Base-by-base conservation (phyloP, 2,113 vertebrate genomes). In the Dissostichus mawsoni region DNA sequence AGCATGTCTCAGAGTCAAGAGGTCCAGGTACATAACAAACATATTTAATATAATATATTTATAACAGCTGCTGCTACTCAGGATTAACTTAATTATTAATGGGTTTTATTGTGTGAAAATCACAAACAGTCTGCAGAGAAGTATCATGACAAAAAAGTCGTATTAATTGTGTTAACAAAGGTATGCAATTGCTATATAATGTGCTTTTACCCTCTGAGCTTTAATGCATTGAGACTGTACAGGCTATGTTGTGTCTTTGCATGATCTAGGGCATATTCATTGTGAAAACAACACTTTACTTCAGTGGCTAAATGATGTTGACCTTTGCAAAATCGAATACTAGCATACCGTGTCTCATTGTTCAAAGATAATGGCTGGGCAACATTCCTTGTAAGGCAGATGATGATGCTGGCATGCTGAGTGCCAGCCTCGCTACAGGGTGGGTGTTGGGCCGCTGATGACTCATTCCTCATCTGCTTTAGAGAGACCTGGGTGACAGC, bases 241-340 rank as follows among this genome's bases (percentile, higher is more conserved):
- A 56, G 68, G 69, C 81, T 55, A 0, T 64, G 72, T 52, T 78
- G 83, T 72, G 79, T 76, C 76, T 80, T 83, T 61, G 79, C 56
- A 81, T 85, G 84, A 88, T 89, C 73, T 71, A 5, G 71, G 61
- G 80, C 76, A 79, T 66, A 80, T 90, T 86, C 84, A 87, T 88
- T 87, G 88, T 81, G 82, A 89, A 92, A 90, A 87, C 87, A 91
- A 89, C 86, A 83, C 90, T 91, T 90, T 89, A 90, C 87, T 87
- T 82, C 74, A 68, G 74, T 86, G 81, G 86, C 90, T 84, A 80
- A 89, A 89, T 66, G 65, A 89, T 88, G 89, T 87, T 93, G 90
- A 93, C 92, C 92, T 93, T 92, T 91, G 52, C 20, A 8, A 80
- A 89, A 85, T 85, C 83, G 79, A 88, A 79, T 62, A 81, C 82